Evolutionary conservation across 2,797 vertebrate species (phyloP).

Genomic region (Helarctos malayanus): DNA sequence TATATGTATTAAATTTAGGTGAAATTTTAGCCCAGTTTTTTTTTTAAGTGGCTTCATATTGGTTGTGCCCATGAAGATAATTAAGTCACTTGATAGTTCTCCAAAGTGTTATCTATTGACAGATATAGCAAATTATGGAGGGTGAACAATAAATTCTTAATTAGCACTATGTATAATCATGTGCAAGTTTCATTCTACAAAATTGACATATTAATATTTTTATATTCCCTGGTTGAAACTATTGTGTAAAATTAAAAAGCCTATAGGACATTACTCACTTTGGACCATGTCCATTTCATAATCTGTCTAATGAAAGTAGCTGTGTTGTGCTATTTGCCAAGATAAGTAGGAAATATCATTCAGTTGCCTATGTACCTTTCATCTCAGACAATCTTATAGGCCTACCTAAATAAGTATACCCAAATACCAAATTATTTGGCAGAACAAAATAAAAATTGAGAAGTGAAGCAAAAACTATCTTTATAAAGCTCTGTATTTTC

Average conservation of each 20-base stretch:
- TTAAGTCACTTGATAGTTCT: background rate
- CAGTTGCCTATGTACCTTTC: background rate
- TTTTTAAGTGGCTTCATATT: background rate
- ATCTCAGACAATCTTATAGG: background rate
- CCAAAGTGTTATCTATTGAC: background rate
- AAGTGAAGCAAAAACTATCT: background rate
- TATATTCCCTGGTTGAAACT: background rate
- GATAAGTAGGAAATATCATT: background rate
- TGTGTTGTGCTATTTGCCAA: background rate
- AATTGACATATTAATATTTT: background rate
- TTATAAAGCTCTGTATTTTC: background rate
- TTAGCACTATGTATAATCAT: background rate
- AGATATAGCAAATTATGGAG: background rate
- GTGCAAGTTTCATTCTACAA: constrained; percentile 6
- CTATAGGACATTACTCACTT: background rate
- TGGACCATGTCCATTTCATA: background rate
- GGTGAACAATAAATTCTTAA: background rate
- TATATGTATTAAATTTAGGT: background rate
- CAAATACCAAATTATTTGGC: constrained; percentile 18
- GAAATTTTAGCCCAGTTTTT: background rate
- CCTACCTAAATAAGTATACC: background rate
- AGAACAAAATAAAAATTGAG: background rate
- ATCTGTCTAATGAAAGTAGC: background rate
- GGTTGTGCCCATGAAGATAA: background rate
- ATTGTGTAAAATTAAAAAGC: background rate